Evolutionary conservation across 2,888 invertebrate species (phyloP), one percentile per base, ranked within the genome.

Genomic region (Zaprionus lineosus): DNA sequence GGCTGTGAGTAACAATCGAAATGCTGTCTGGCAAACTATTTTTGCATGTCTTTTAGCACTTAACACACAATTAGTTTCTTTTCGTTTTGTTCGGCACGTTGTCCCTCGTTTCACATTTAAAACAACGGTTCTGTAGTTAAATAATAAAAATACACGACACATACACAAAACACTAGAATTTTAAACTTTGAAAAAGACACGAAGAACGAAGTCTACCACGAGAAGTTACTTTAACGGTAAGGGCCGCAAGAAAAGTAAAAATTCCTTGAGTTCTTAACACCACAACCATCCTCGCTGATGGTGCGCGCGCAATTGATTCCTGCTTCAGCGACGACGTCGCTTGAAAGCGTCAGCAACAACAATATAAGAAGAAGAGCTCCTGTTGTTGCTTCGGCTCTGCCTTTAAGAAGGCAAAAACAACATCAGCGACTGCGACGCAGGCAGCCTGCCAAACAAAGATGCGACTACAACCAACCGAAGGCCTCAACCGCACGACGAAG

Each of bases 291-390:
- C 61, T 71, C 84, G 75, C 47, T 69, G 81, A 87, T 75, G 85
- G 87, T 77, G 84, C 84, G 87, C 86, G 86, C 79, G 86, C 87
- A 87, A 88, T 83, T 88, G 88, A 88, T 87, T 88, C 87, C 79
- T 87, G 69, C 74, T 60, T 69, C 71, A 71, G 67, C 71, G 60
- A 59, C 76, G 56, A 55, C 74, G 48, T 76, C 56, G 74, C 74
- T 76, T 72, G 76, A 69, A 72, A 70, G 73, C 74, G 61, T 69
- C 78, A 59, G 69, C 58, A 28, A 69, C 64, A 61, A 26, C 12
- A 53, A 31, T 48, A 43, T 16, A 44, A 34, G 28, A 70, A 61
- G 52, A 70, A 57, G 66, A 55, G n/a, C 41, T 62, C 37, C 52
- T 50, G 51, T 39, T 44, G 53, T 37, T 55, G 65, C 46, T 44